A percentile compares a stretch with the other conserved stretches of the same genome.
Conservation (phyloP, 2,113 vertebrate genomes). For the Menidia beryllina region DNA sequence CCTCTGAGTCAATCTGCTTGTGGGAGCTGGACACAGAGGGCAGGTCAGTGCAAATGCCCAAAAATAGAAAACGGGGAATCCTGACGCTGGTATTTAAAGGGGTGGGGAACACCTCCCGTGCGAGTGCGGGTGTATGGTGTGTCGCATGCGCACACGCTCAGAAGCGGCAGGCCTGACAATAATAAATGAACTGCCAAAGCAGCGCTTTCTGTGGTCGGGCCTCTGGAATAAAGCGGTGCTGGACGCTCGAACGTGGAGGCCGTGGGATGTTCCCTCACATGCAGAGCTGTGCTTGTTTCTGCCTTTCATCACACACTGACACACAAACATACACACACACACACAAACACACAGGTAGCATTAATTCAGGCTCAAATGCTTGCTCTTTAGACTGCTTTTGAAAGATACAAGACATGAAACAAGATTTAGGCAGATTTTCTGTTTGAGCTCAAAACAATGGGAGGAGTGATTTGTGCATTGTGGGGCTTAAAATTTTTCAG, state of each 20-base stretch:
- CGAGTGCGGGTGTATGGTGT: slow-evolving; percentile 22
- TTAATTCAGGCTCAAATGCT: background rate
- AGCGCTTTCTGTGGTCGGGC: slow-evolving; percentile 73
- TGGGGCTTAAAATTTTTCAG: too few relatives aligned
- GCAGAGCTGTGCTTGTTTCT: slow-evolving; percentile 60
- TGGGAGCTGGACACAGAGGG: background rate
- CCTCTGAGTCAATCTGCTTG: background rate
- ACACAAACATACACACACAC: slow-evolving; percentile 18
- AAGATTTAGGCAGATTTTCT: too few relatives aligned
- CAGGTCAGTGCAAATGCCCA: slow-evolving; percentile 24
- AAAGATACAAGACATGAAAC: too few relatives aligned
- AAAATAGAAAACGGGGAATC: slow-evolving; percentile 72
- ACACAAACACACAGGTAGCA: slow-evolving; percentile 13
- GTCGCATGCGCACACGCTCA: slow-evolving; percentile 26
- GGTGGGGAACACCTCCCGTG: slow-evolving; percentile 53
- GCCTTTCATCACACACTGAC: slow-evolving; percentile 59
- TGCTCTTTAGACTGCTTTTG: too few relatives aligned
- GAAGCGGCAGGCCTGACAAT: slow-evolving; percentile 47
- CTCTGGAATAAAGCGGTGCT: slow-evolving; percentile 68
- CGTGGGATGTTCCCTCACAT: slow-evolving; percentile 64
- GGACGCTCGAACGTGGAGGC: slow-evolving; percentile 43
- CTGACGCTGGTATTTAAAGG: slow-evolving; percentile 61
- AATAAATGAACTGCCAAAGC: slow-evolving; percentile 75
- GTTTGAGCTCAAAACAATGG: too few relatives aligned
- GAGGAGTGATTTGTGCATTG: too few relatives aligned